Conservation (phyloP, 2,797 vertebrate species). For the Gorsachius magnificus region DNA sequence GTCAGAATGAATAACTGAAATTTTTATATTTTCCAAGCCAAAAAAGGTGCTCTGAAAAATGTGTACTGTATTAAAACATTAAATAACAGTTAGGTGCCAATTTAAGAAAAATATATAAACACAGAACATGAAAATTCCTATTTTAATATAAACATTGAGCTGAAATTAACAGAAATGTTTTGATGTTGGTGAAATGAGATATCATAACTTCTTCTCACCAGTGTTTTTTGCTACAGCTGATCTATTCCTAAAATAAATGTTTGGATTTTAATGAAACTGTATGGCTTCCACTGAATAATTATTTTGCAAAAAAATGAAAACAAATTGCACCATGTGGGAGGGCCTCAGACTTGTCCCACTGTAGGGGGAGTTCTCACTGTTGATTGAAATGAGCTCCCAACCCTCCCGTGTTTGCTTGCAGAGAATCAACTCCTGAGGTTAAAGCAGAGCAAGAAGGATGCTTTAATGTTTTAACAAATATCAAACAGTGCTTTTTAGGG, state of each 20-base stretch:
- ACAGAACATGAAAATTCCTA: neutral
- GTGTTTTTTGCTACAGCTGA: neutral
- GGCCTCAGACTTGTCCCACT: neutral
- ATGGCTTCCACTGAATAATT: neutral
- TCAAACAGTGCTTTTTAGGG: neutral
- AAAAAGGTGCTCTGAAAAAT: conserved; percentile 30
- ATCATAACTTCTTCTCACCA: neutral
- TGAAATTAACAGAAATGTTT: conserved; percentile 41
- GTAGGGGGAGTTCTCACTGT: neutral
- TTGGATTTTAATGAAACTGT: neutral
- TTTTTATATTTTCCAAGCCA: conserved; percentile 14
- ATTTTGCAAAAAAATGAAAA: neutral
- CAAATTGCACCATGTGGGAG: neutral
- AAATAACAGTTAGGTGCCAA: conserved; percentile 19
- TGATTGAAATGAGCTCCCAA: neutral
- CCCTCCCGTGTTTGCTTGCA: neutral
- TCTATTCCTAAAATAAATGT: neutral
- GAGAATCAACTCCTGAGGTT: neutral
- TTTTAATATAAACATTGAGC: conserved; percentile 10
- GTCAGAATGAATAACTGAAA: conserved; percentile 11
- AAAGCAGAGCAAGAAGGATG: neutral
- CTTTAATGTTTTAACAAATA: neutral
- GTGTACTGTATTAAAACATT: neutral
- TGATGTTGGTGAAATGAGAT: neutral
- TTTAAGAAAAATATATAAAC: conserved; percentile 22